These are phyloP conservation scores for Bucorvus abyssinicus DNA, from an alignment of 2,797 vertebrate genomes.

Conservation along the genomic window DNA sequence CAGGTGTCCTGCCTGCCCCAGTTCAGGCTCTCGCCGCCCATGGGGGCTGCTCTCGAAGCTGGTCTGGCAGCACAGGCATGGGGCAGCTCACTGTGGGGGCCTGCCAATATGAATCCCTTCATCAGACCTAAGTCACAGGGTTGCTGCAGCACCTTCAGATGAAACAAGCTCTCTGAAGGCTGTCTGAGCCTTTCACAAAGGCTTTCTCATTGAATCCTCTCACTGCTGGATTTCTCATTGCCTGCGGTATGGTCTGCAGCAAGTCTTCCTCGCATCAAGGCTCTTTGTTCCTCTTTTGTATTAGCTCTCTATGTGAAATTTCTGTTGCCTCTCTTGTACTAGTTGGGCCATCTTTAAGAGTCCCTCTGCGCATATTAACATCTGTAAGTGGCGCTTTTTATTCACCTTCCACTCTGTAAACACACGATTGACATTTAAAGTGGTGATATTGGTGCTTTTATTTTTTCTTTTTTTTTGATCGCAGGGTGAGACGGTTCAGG, in stretches of 20 bases:
- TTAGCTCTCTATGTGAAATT: background rate
- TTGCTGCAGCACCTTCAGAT: background rate
- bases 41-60: no score
- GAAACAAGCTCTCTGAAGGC: background rate
- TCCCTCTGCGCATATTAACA: background rate
- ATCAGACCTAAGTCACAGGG: background rate
- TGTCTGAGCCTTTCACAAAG: background rate
- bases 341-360: background rate
- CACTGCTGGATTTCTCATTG: background rate
- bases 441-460: background rate
- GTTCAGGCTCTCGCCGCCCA: no score
- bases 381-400: background rate
- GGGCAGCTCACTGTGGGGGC: accelerated
- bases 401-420: background rate
- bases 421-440: accelerated
- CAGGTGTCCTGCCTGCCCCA: no score
- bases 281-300: background rate
- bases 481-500: background rate
- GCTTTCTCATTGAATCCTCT: background rate
- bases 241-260: background rate
- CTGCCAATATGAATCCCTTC: background rate
- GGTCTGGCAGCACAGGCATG: no score
- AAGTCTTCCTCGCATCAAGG: background rate
- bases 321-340: background rate
- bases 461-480: background rate